Base-by-base conservation (phyloP, 2,113 vertebrate species). In the Poecile atricapillus region DNA sequence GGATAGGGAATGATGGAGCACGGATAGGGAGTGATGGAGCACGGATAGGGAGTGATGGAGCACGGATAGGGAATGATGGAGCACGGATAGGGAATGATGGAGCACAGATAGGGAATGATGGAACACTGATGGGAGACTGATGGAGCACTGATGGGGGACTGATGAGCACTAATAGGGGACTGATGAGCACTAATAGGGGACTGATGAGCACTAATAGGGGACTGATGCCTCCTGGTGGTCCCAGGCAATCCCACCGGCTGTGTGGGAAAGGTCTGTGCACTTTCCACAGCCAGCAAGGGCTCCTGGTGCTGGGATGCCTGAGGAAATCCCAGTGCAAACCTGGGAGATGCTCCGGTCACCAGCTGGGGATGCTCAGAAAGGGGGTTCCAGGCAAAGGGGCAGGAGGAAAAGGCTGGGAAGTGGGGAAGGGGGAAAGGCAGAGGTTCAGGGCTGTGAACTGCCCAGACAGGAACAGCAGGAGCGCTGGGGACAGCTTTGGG, bases 181-280 rank as follows among this genome's bases (percentile, higher is more conserved):
- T 8, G 19, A 37, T 12, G 10, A 37, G 50, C 10, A 15, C 25
- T 24, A 14, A 31, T 35, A 6, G 27, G 11, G 3, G 22, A 67
- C 62, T 47, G 10, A 46, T 20, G 35, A 21, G 35, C 9, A 52
- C 43, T 37, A 3, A n/a, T 52, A 83, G 94, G 83, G 87, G 65
- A 76, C 84, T 91, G 52, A 79, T 95, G 95, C 93, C 96, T 95
- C 95, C 95, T 96, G 78, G 81, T 94, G 96, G 95, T 77, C 90
- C 43, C 75, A 41, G 15, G 15, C 46, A 65, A 11, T 37, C 67
- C 62, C 80, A 63, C 21, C 16, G 13, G 13, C 58, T 33, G 25
- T 2, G 50, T 28, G 23, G 80, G 39, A 30, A 22, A 1, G 30
- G 4, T 10, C 85, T 11, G 24, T 12, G 47, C 50, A 5, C 21